Evolutionary conservation across 2,888 invertebrate species (phyloP).

Genomic region (Boloria selene): DNA sequence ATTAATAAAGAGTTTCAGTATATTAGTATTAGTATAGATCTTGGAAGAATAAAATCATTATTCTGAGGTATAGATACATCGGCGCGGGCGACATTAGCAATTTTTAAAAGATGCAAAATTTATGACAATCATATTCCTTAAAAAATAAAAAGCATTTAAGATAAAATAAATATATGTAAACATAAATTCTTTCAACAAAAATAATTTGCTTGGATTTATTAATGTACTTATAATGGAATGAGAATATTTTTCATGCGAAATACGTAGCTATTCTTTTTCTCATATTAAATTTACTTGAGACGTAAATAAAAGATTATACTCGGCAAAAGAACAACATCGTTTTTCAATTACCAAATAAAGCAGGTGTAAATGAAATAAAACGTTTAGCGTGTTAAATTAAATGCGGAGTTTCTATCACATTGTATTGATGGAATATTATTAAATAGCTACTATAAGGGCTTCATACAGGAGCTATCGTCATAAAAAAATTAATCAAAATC

Average conservation of each 20-base stretch:
- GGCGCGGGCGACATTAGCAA: no score
- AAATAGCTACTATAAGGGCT: neutral
- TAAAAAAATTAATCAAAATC: no score
- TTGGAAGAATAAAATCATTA: no score
- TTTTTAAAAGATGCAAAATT: no score
- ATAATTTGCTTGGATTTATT: constrained; percentile 4
- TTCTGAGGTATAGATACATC: no score
- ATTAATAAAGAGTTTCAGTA: no score
- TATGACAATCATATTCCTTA: no score
- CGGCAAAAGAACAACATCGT: constrained; percentile 24
- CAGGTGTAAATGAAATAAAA: constrained; percentile 29
- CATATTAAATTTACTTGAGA: constrained; percentile 10
- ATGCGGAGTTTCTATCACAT: neutral
- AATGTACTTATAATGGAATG: constrained; percentile 8
- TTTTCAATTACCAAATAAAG: constrained; percentile 28
- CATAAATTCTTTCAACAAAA: constrained; percentile 6
- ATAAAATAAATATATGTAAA: no score
- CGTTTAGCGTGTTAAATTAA: constrained; percentile 21
- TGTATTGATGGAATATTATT: neutral
- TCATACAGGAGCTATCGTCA: no score
- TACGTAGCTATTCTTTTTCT: constrained; percentile 1
- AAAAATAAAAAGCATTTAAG: no score
- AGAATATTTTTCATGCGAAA: neutral
- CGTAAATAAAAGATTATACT: constrained; percentile 5
- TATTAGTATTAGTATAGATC: no score